Evolutionary conservation across 2,888 invertebrate species (phyloP), one percentile per base, ranked within the genome.

Genomic region (Creontiades dilutus): DNA sequence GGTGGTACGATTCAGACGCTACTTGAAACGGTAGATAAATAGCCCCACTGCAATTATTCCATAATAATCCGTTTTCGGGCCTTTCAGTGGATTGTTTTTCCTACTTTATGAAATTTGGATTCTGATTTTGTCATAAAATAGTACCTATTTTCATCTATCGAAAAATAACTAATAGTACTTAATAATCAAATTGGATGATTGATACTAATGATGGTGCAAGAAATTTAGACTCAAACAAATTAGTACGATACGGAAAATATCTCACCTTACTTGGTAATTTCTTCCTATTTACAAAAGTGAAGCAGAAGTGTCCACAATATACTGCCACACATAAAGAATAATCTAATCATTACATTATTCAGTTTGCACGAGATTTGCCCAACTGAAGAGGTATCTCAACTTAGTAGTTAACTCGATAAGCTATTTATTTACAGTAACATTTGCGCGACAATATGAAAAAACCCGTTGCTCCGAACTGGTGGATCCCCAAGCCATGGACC

Each of bases 401-500:
- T 88, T 86, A 75, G 86, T 47, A 86, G 86, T 86, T 86, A 61
- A 61, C 19, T 27, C 52, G 28, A 78, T 88, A 88, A 88, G 88
- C 88, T 88, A 88, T 78, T 61, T 88, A 88, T 88, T 47, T 88
- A 88, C 88, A 88, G 57, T 81, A 90, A 87, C 61, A 78, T 90
- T 87, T 91, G 90, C 90, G 90, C 90, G 90, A 90, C 86, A 91
- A 90, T 90, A 90, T 76, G 82, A 86, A 90, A 68, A 90, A 90
- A 91, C 91, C 91, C 91, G 91, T 91, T 90, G 90, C 91, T 91
- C 91, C 91, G 91, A 91, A 91, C 91, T 91, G 89, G 90, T 90
- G 90, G 90, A 89, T 90, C 90, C 91, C 89, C 90, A 86, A 87
- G 88, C 89, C 87, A 85, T 90, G 91, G 91, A 90, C 90, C 90